Conservation (phyloP, 2,797 vertebrate genomes). For the Lerista edwardsae region DNA sequence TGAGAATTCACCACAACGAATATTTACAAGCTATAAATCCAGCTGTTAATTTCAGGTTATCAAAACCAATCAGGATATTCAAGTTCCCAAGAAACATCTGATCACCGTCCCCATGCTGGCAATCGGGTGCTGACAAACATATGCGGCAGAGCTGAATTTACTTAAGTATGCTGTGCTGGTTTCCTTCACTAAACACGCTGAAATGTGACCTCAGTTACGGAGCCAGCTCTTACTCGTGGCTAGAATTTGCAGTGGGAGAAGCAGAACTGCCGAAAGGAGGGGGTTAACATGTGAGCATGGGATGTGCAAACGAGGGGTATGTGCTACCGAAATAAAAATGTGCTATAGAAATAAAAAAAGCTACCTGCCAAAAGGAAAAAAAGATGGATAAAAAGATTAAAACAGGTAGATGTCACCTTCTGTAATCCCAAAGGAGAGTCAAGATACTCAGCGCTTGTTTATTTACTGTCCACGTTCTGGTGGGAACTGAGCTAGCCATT, state of each 20-base stretch:
- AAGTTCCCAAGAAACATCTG: conserved; percentile 65
- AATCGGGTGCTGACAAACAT: conserved; percentile 49
- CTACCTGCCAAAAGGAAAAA: conserved; percentile 51
- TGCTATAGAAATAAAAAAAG: conserved; percentile 70
- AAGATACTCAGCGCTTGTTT: no score
- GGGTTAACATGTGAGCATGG: conserved; percentile 32
- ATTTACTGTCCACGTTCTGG: no score
- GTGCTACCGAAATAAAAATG: no score
- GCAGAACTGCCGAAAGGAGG: not conserved
- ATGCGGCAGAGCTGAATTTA: conserved; percentile 37
- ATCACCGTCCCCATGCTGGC: conserved; percentile 51
- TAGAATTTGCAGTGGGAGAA: conserved; percentile 31
- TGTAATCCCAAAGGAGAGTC: no score
- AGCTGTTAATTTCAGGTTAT: conserved; percentile 78
- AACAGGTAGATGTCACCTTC: no score
- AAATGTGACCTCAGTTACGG: conserved; percentile 75
- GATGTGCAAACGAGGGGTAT: conserved; percentile 71
- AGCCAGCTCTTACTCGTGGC: conserved; percentile 64
- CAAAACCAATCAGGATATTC: conserved; percentile 70
- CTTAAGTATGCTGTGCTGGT: conserved; percentile 41
- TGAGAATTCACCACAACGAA: conserved; percentile 69
- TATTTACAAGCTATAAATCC: conserved; percentile 78
- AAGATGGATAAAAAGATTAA: conserved; percentile 30
- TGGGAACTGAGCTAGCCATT: no score
- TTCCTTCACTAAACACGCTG: conserved; percentile 56